These are phyloP conservation scores for Thumatha senex DNA, from an alignment of 2,888 invertebrate genomes.

Conservation along the genomic window DNA sequence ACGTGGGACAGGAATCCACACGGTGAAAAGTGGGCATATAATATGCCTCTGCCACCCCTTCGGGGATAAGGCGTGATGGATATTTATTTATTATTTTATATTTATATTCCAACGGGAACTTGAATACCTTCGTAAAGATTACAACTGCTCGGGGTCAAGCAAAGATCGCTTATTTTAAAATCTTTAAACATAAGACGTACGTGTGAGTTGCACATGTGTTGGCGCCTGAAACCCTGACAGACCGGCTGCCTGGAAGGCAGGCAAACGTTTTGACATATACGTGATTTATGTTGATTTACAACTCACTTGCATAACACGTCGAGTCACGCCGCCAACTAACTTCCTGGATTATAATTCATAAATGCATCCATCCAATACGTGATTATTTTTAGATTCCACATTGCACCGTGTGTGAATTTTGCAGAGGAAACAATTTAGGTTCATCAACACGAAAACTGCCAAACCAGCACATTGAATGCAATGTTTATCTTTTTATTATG, in stretches of 20 bases:
- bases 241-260: conserved; percentile 23
- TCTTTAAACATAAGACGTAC: too few species aligned
- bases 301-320: conserved; percentile 42
- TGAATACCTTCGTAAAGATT: too few species aligned
- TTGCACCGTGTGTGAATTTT: conserved; percentile 16
- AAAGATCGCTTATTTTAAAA: too few species aligned
- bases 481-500: too few species aligned
- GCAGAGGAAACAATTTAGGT: conserved; percentile 13
- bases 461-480: conserved; percentile 4
- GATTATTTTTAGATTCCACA: conserved; percentile 22
- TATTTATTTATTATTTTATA: too few species aligned
- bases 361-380: conserved; percentile 30
- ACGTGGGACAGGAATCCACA: too few species aligned
- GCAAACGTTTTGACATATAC: conserved; percentile 51
- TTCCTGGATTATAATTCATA: conserved; percentile 42
- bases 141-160: too few species aligned
- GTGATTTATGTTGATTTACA: conserved; percentile 50
- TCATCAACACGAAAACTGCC: conserved; percentile 7
- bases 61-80: too few species aligned
- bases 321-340: conserved; percentile 30
- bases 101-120: too few species aligned
- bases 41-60: too few species aligned
- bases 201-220: too few species aligned
- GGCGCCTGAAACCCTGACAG: not conserved
- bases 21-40: too few species aligned